Evolutionary conservation across 2,888 invertebrate genomes (phyloP), one percentile per base, ranked within the genome.

Genomic region (Acanthosoma haemorrhoidale): DNA sequence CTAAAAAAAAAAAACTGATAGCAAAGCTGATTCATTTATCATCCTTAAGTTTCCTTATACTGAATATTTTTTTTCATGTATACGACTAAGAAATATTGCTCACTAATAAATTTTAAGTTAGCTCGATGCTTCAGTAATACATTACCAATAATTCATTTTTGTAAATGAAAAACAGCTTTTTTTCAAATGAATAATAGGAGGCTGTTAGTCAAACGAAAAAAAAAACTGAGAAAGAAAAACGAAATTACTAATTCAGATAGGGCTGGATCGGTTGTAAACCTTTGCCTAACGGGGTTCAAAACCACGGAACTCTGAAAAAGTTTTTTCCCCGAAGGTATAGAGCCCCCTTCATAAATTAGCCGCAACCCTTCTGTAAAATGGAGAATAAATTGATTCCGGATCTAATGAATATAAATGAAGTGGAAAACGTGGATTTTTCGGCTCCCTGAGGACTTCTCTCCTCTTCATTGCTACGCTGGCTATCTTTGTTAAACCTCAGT

Each of bases 381-480:
- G 61, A 18, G 70, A 64, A 70, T 72, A 72, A 72, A 72, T 72
- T 72, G 72, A 72, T 72, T 72, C 72, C 66, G 72, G 70, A 70
- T 72, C 70, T 72, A 72, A 72, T 72, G 72, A 72, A 72, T 72
- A 72, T 72, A 72, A 72, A 72, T 72, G 72, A 72, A 72, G 63
- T 60, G 72, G 51, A 41, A 43, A 64, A 25, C 64, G 64, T 38
- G 64, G 36, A 64, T 43, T 64, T 39, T 43, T 43, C 18, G 6
- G 13, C 36, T 51, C 51, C 51, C 34, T n/a, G 16, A 5, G 60
- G 21, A 34, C 13, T 8, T n/a, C 21, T 21, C 38, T 36, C 25
- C 25, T 51, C 25, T 21, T n/a, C n/a, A n/a, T n/a, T n/a, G n/a
- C n/a, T n/a, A n/a, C n/a, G n/a, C n/a, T n/a, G n/a, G n/a, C n/a